Base-by-base conservation (phyloP, 2,797 vertebrate species). In the Telmatherina bonti region DNA sequence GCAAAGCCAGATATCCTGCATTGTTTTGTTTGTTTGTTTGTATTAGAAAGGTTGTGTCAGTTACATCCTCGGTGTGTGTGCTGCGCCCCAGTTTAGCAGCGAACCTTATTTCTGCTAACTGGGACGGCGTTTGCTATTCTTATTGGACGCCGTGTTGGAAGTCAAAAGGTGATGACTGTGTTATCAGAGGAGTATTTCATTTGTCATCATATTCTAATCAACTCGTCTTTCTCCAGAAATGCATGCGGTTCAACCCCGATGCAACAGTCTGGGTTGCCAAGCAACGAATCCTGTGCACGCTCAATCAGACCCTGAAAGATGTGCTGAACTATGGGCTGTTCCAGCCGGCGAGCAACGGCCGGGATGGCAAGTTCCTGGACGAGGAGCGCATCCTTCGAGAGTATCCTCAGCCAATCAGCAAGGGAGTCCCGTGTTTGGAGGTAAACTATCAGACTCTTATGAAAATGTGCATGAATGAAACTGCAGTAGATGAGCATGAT, bases 241-340 rank as follows among this genome's bases (percentile, higher is more conserved):
- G 97, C 86, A 94, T 99, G 80, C 92, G 95, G 2, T 98, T 99
- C 85, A 94, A 97, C 90, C 96, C 96, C 0, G 93, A 96, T 5
- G 95, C 95, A 5, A 96, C 97, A 0, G 95, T 99, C 53, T 99
- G 97, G 97, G 93, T 94, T 0, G 96, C 96, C 30, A 98, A 97
- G 88, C 97, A 99, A 82, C 90, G 93, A n/a, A 94, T 99, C 76
- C 93, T 99, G 73, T 99, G 97, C 54, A 96, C 96, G 0, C 87
- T 99, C 36, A 98, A 93, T 56, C 97, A 97, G 91, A 97, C 96
- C 73, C 91, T 99, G 87, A 97, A 97, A 82, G 97, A 99, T 13
- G 96, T 97, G 35, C 95, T 99, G 51, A 99, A 99, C 91, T 99
- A 98, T 0, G 97, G 97, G 2, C 94, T 99, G 3, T 99, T 98